Percentiles rank a stretch among this genome's conserved stretches.
phyloP scores from a whole-genome alignment of 2,888 invertebrate genomes.

The Tyria jacobaeae region DNA sequence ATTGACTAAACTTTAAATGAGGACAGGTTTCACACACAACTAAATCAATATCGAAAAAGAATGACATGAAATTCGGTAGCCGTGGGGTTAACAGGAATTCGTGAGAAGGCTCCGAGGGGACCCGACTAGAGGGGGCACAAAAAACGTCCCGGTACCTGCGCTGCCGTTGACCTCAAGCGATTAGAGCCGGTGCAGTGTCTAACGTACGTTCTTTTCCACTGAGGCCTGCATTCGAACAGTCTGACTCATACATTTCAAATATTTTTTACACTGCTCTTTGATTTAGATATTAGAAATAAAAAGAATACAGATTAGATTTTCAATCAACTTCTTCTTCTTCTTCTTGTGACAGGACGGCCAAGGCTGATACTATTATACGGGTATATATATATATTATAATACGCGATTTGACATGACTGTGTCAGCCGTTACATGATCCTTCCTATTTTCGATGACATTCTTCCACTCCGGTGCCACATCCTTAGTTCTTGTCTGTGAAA shows the following conservation, averaged over 20 bases:
- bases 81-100: constrained; percentile 59
- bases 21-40: constrained; percentile 16
- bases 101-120: constrained; percentile 21
- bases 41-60: constrained; percentile 52
- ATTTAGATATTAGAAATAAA: too few relatives aligned
- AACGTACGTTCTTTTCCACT: constrained; percentile 39
- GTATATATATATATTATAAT: too few relatives aligned
- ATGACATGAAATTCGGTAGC: constrained; percentile 77
- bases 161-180: constrained; percentile 81
- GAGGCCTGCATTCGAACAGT: constrained; percentile 3
- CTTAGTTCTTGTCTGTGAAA: too few relatives aligned
- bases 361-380: too few relatives aligned
- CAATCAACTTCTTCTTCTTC: too few relatives aligned
- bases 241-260: background rate
- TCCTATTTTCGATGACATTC: too few relatives aligned
- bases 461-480: too few relatives aligned
- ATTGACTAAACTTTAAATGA: constrained; percentile 2
- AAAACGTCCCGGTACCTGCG: constrained; percentile 80
- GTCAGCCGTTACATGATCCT: too few relatives aligned
- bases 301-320: too few relatives aligned
- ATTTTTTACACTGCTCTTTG: background rate
- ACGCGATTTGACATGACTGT: too few relatives aligned
- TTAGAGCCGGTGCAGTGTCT: constrained; percentile 70
- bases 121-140: constrained; percentile 58
- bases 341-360: too few relatives aligned